These are phyloP conservation scores for Pseudococcus viburni DNA, from an alignment of 2,888 invertebrate genomes.

Conservation along the genomic window DNA sequence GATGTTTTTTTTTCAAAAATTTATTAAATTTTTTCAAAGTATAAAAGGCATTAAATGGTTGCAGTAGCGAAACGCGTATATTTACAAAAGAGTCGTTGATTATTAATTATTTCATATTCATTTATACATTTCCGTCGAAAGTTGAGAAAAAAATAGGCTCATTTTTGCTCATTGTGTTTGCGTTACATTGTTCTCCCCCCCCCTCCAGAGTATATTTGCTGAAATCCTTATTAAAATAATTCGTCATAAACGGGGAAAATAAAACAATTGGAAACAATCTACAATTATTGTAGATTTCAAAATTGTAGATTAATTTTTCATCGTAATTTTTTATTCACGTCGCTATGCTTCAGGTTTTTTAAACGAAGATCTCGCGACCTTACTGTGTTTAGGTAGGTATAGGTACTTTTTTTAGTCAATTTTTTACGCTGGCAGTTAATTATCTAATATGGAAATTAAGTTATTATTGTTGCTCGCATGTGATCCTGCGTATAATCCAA, in stretches of 20 bases:
- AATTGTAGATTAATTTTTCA: conserved; percentile 9
- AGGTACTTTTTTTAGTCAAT: background rate
- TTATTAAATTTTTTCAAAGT: background rate
- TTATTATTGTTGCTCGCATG: conserved; percentile 27
- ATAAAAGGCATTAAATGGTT: background rate
- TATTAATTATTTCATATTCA: conserved; percentile 32
- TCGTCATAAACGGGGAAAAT: background rate
- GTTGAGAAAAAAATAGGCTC: background rate
- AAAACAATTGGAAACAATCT: background rate
- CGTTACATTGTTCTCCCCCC: background rate
- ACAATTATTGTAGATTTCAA: background rate
- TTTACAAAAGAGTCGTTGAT: conserved; percentile 19
- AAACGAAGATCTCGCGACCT: background rate
- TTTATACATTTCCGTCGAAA: conserved; percentile 34
- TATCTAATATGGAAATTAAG: conserved; percentile 47
- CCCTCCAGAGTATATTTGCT: background rate
- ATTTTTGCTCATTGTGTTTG: conserved; percentile 1
- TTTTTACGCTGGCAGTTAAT: conserved; percentile 5
- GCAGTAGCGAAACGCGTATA: background rate
- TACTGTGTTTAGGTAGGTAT: too few species aligned
- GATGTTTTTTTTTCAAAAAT: conserved; percentile 29
- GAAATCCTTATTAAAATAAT: conserved; percentile 19
- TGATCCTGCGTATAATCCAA: too few species aligned
- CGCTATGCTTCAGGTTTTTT: conserved; percentile 16
- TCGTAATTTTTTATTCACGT: conserved; percentile 19